Percentiles rank a stretch among this genome's conserved stretches.
Conservation (phyloP, 2,113 vertebrate species). For the Gasterosteus aculeatus region DNA sequence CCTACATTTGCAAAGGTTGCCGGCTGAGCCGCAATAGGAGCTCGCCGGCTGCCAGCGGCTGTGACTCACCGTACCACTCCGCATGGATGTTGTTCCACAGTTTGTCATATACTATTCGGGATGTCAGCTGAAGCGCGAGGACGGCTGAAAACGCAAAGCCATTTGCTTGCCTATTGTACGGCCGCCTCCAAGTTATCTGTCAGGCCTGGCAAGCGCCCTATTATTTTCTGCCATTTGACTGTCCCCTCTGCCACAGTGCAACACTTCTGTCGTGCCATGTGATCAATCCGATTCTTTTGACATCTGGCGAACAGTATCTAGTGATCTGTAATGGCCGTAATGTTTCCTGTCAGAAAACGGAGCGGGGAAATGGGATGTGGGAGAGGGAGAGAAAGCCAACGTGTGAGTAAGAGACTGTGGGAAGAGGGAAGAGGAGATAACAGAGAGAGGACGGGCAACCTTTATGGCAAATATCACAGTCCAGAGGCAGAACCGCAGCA, state of each 20-base stretch:
- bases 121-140: conserved; percentile 71
- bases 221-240: conserved; percentile 80
- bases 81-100: conserved; percentile 57
- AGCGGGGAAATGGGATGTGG: conserved; percentile 44
- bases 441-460: conserved; percentile 43
- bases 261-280: conserved; percentile 66
- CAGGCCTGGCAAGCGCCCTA: conserved; percentile 71
- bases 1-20: conserved; percentile 41
- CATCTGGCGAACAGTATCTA: conserved; percentile 68
- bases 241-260: conserved; percentile 66
- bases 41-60: conserved; percentile 31
- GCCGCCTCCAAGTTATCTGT: conserved; percentile 76
- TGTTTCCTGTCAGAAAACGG: conserved; percentile 75
- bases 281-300: conserved; percentile 78
- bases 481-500: conserved; percentile 32
- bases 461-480: conserved; percentile 61
- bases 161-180: conserved; percentile 70
- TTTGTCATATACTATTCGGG: conserved; percentile 63
- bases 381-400: conserved; percentile 49
- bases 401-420: conserved; percentile 49
- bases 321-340: conserved; percentile 76
- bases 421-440: conserved; percentile 45
- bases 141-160: conserved; percentile 66
- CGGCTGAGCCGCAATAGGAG: conserved; percentile 36
- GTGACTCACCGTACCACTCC: conserved; percentile 45